Conservation (phyloP, 1,140 invertebrate species). For the Phortica variegata region DNA sequence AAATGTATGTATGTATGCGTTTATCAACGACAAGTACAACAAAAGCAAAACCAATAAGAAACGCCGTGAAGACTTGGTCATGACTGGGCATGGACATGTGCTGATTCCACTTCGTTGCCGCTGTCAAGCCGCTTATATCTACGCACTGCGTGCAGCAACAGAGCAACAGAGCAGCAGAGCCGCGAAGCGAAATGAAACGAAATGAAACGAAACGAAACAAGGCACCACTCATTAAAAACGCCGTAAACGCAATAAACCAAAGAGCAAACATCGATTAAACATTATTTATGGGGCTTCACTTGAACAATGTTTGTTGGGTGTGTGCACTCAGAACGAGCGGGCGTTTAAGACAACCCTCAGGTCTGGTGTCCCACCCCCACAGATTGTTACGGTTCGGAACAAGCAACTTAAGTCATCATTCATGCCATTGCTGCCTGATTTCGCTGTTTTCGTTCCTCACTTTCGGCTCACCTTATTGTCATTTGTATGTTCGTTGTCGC, state of each 20-base stretch:
- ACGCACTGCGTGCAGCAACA: too few relatives aligned
- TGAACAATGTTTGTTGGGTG: constrained; percentile 51
- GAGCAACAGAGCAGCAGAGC: too few relatives aligned
- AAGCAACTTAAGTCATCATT: neutral
- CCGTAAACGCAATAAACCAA: constrained; percentile 58
- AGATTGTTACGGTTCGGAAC: constrained; percentile 2
- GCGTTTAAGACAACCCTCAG: too few relatives aligned
- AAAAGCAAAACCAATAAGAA: too few relatives aligned
- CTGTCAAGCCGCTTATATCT: too few relatives aligned
- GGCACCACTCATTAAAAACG: constrained; percentile 56
- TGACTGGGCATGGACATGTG: too few relatives aligned
- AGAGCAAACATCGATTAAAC: constrained; percentile 58
- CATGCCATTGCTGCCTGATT: constrained; percentile 13
- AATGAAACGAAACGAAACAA: constrained; percentile 4
- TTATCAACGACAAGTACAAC: too few relatives aligned
- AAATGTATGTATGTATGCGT: too few relatives aligned
- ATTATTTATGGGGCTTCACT: constrained; percentile 58
- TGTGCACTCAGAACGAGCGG: constrained; percentile 15
- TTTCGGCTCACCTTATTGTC: too few relatives aligned
- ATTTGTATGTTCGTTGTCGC: too few relatives aligned
- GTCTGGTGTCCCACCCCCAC: constrained; percentile 26
- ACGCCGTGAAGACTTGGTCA: too few relatives aligned
- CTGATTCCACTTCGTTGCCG: too few relatives aligned
- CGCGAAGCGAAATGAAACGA: neutral
- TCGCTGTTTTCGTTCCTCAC: constrained; percentile 4